Evolutionary conservation across 2,797 vertebrate genomes (phyloP), one percentile per base, ranked within the genome.

Genomic region (Bradypus variegatus): DNA sequence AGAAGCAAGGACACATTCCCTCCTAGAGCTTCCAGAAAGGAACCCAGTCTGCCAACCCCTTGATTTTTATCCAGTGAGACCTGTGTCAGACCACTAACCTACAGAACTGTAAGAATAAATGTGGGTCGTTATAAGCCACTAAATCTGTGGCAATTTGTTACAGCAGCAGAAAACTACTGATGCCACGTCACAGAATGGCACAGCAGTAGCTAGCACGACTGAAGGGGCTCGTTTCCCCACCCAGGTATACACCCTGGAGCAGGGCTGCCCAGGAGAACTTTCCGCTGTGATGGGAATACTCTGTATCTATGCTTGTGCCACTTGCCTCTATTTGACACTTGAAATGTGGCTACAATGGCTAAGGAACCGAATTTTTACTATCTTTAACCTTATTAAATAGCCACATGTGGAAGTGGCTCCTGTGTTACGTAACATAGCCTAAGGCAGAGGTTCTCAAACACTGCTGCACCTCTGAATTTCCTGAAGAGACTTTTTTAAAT

Each of bases 151-250:
- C 3, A 29, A 81, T 77, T 45, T 72, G 50, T 48, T n/a, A 60
- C 8, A 19, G 31, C 38, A 21, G 23, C 53, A 15, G 38, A 58
- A 69, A 89, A 64, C 29, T 29, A 64, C 12, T 31, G 29, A 50
- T 50, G 50, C 50, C 50, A 50, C 50, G 8, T 50, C 50, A 50
- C 50, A 50, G 50, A 50, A 50, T 9, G n/a, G 55, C 11, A 58
- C 11, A 15, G 5, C 64, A 4, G 36, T 5, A 41, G 82, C 50
- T 38, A 19, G 7, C 11, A 31, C 21, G 48, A 38, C 29, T 6
- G 7, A 33, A 3, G 5, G 9, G 67, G n/a, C 67, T 14, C 5
- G 1, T 38, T 29, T 21, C n/a, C n/a, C 65, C 1, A 2, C n/a
- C n/a, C 27, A 58, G n/a, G n/a, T 70, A 21, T 55, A 38, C 27